These are phyloP conservation scores for Oreohelix idahoensis DNA, from an alignment of 1,140 invertebrate genomes.

Conservation along the genomic window DNA sequence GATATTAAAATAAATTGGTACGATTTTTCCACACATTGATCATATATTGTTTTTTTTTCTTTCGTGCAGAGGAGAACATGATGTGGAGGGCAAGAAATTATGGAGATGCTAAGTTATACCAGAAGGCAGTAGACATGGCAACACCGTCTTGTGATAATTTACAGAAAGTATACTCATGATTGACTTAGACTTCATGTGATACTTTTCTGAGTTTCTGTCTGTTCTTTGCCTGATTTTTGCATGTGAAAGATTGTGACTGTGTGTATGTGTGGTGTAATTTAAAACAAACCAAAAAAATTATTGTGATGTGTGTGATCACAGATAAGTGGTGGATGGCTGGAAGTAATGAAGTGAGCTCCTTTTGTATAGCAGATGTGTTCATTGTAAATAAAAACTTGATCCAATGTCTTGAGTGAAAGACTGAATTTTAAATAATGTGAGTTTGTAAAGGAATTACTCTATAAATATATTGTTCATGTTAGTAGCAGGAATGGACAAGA, in stretches of 20 bases:
- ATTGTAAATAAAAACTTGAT: background rate
- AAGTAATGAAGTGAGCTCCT: background rate
- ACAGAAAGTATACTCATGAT: constrained; percentile 76
- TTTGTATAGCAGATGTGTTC: background rate
- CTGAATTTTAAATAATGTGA: background rate
- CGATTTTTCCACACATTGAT: too few species aligned
- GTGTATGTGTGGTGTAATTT: background rate
- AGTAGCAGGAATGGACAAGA: background rate
- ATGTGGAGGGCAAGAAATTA: constrained; percentile 90
- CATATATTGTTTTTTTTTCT: too few species aligned
- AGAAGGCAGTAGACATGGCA: constrained; percentile 86
- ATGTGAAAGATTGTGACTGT: background rate
- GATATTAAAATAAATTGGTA: too few species aligned
- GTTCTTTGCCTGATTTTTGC: background rate
- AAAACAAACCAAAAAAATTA: background rate
- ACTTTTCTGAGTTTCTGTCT: background rate
- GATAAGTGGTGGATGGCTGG: background rate
- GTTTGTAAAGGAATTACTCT: background rate
- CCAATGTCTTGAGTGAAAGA: background rate
- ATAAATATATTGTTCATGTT: background rate
- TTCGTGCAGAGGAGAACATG: constrained; percentile 84
- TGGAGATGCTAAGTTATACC: constrained; percentile 82
- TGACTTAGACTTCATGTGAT: background rate
- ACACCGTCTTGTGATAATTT: constrained; percentile 92
- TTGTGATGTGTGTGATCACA: too few species aligned